Base-by-base conservation (phyloP, 1,140 invertebrate species). In the Zaprionus nigranus region DNA sequence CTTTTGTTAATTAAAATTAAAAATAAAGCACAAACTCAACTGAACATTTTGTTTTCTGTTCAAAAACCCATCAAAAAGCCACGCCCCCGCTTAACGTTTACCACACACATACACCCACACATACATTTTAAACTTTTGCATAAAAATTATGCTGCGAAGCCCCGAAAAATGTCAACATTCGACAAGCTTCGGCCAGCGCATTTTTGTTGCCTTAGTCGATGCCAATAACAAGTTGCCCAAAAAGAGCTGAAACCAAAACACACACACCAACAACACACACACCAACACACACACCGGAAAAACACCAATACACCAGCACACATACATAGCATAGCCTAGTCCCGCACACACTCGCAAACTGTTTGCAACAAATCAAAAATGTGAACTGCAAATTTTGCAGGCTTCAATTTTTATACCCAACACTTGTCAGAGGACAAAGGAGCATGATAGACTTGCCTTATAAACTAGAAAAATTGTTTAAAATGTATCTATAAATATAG, bases 281-380 rank as follows among this genome's bases (percentile, higher is more conserved):
- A 24, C 60, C 12, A 15, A 5, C 30, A 22, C 40, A n/a, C n/a
- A 64, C 58, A 63, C 2, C 30, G 0, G 5, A 24, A 24, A 69
- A 43, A 34, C 30, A 20, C 9, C 9, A 9, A 51, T 9, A 28
- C 3, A 30, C 9, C 0, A 11, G 53, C 60, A 80, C 72, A 60
- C 73, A 80, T 49, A 64, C 64, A 79, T 6, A 64, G 49, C 36
- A 30, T n/a, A n/a, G 13, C 5, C 1, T 7, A 38, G 2, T 6
- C 43, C 11, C 12, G n/a, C 22, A 56, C 28, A 68, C 61, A 58
- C 34, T 28, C 30, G 49, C 71, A 75, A 84, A 78, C 81, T 78
- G 82, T 85, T 84, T 66, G 83, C 46, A 87, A 86, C 84, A 86
- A 87, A 87, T 79, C 71, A 70, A 70, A 87, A 70, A 79, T 79